A percentile compares a stretch with the other conserved stretches of the same genome.
Conservation (phyloP, 2,888 invertebrate species). For the Platerodrilus igneus region DNA sequence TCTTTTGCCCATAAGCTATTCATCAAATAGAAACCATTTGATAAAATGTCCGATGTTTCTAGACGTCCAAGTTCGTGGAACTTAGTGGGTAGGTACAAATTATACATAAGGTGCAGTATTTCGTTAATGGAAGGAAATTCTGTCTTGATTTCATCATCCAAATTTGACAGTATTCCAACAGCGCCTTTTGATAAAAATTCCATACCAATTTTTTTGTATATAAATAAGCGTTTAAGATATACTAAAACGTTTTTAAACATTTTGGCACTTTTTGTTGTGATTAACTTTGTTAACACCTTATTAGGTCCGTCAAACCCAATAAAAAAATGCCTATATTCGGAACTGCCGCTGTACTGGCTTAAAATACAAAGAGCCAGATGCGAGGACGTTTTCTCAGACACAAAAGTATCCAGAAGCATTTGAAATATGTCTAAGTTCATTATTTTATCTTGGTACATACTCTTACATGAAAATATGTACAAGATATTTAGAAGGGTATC, state of each 20-base stretch:
- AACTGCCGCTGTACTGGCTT: conserved; percentile 10
- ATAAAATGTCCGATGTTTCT: conserved; percentile 36
- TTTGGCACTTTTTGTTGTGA: conserved; percentile 7
- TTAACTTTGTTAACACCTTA: conserved; percentile 7
- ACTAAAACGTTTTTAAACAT: conserved; percentile 26
- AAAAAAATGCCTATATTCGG: conserved; percentile 15
- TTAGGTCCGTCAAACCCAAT: conserved; percentile 9
- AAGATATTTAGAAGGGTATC: conserved; percentile 9
- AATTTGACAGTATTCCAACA: conserved; percentile 26
- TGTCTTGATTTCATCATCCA: conserved; percentile 20
- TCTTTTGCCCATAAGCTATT: conserved; percentile 31
- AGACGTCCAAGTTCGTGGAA: conserved; percentile 35
- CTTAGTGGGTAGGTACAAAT: conserved; percentile 37
- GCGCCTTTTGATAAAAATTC: conserved; percentile 29
- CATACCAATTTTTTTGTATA: conserved; percentile 31
- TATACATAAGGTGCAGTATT: conserved; percentile 32
- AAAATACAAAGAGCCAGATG: conserved; percentile 8
- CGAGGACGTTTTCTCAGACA: conserved; percentile 9
- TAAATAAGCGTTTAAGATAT: conserved; percentile 34
- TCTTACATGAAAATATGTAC: conserved; percentile 8
- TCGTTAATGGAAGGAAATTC: conserved; percentile 31
- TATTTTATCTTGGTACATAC: neutral
- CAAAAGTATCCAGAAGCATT: conserved; percentile 9
- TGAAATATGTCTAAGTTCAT: conserved; percentile 9
- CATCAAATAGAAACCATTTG: conserved; percentile 37